Evolutionary conservation across 2,113 vertebrate species (phyloP).

Genomic region (Ailurus styani): DNA sequence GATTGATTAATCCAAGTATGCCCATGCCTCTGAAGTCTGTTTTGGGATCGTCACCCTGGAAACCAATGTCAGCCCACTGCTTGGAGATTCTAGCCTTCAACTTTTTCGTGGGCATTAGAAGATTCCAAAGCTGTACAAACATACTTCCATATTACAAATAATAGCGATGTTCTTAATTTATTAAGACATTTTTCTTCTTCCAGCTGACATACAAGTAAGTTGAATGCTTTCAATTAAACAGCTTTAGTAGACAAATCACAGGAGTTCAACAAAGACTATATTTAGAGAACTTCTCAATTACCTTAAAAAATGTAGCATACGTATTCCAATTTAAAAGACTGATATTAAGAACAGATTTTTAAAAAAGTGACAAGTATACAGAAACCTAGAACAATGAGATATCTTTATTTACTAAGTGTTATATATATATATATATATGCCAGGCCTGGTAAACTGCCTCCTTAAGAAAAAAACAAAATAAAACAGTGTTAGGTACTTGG

Average conservation of each 20-base stretch:
- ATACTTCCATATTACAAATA: conserved; percentile 67
- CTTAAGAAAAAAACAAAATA: background rate
- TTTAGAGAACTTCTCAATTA: background rate
- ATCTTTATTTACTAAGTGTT: background rate
- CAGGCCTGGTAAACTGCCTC: background rate
- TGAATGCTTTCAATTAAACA: conserved; percentile 7
- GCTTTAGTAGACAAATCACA: background rate
- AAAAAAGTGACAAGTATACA: background rate
- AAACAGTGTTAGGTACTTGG: background rate
- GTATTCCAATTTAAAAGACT: conserved; percentile 18
- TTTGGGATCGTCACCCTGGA: conserved; percentile 98
- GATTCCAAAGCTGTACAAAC: conserved; percentile 91
- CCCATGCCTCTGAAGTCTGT: conserved; percentile 99
- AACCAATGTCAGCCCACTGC: conserved; percentile 98
- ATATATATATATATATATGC: background rate
- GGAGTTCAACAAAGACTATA: background rate
- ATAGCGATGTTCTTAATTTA: conserved; percentile 37
- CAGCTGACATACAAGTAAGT: background rate
- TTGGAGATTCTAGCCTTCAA: conserved; percentile 94
- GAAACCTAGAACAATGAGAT: background rate
- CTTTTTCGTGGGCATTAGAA: conserved; percentile 91
- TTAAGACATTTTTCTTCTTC: conserved; percentile 7
- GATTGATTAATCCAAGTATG: conserved; percentile 93
- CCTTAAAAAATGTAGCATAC: background rate
- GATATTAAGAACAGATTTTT: background rate